These are phyloP conservation scores for Apamea sordens DNA, from an alignment of 2,888 invertebrate species.

Conservation along the genomic window DNA sequence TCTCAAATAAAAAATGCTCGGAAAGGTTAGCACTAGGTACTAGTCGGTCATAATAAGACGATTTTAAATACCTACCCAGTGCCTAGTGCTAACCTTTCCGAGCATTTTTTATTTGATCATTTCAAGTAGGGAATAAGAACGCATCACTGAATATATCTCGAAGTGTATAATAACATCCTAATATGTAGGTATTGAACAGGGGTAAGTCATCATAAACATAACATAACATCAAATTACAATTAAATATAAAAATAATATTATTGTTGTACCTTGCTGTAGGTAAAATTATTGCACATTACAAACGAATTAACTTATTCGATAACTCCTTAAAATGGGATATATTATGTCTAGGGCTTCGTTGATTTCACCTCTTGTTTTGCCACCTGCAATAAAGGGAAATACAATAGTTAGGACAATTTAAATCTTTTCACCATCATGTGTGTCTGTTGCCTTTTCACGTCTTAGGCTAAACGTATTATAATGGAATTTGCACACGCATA, in stretches of 20 bases:
- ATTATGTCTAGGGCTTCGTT: slow-evolving; percentile 98
- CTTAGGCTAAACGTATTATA: background rate
- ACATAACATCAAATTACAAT: background rate
- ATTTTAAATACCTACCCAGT: background rate
- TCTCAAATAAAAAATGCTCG: too few relatives aligned
- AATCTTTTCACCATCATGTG: background rate
- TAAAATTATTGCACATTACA: background rate
- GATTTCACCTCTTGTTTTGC: slow-evolving; percentile 97
- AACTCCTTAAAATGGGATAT: slow-evolving; percentile 98
- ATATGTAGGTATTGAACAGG: background rate
- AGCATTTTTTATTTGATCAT: background rate
- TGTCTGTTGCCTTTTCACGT: background rate
- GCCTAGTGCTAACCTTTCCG: background rate
- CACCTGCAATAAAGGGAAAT: slow-evolving; percentile 90
- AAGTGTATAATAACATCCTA: background rate
- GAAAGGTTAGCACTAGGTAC: too few relatives aligned
- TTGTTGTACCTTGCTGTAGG: slow-evolving; percentile 10
- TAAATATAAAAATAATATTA: slow-evolving; percentile 1
- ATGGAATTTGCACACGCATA: background rate
- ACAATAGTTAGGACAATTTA: background rate
- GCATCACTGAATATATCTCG: background rate
- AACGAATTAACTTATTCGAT: slow-evolving; percentile 91
- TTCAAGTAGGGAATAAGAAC: background rate
- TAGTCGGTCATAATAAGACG: background rate
- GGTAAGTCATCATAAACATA: background rate